Base-by-base conservation (phyloP, 2,888 invertebrate genomes). In the Chymomyza amoena region DNA sequence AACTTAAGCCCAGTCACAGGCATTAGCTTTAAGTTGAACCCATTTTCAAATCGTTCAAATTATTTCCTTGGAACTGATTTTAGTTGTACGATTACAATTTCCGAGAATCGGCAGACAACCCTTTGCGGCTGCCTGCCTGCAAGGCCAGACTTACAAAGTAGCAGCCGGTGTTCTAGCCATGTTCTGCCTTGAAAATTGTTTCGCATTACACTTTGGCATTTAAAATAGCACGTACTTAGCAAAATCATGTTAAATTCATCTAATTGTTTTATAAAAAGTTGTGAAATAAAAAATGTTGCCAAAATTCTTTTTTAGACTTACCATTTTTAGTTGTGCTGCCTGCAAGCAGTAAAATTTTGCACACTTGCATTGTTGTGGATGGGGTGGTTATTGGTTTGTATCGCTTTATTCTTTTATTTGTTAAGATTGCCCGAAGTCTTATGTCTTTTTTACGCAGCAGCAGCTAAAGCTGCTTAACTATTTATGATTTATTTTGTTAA, bases 271-370 rank as follows among this genome's bases (percentile, higher is more conserved):
- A 25, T 1, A 4, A 52, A 18, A 51, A 60, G 32, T 28, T 18
- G 18, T 60, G 25, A 54, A 51, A 54, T 54, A 9, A 9, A 54
- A 45, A 15, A 45, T n/a, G 39, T 45, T 4, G 39, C 39, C 39
- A 2, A 45, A 45, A 45, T 45, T 45, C 13, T 45, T 13, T 20
- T 20, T 54, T 15, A 18, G 72, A 83, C 83, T 83, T 70, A 83
- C 83, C 84, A 81, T 83, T 83, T 81, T 86, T 80, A 83, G 86
- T 86, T 83, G 84, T 83, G 86, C 83, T 83, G 64, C 72, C 81
- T 71, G 73, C 67, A 72, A 67, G 66, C 72, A 36, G 64, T 66
- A 66, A 54, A 66, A 61, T 64, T 74, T 74, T 65, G 79, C 78
- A 74, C 71, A 76, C 67, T 66, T 75, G 74, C 78, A 61, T 69